phyloP scores from a whole-genome alignment of 2,888 invertebrate species.

The Orgyia antiqua region DNA sequence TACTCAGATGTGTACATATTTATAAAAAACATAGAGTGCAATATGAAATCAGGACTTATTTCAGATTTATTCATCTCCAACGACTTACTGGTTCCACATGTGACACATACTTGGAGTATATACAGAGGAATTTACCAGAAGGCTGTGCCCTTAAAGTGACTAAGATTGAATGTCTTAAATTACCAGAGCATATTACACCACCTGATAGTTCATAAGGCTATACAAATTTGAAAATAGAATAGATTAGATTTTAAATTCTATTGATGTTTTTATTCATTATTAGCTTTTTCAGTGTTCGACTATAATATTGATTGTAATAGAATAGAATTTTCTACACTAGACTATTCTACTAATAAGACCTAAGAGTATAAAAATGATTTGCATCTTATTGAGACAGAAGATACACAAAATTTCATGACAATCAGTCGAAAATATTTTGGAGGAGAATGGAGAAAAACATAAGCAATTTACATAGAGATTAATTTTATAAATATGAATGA shows the following conservation, averaged over 20 bases:
- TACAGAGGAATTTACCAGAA: constrained; percentile 97
- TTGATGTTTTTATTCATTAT: background rate
- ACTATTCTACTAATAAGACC: too few species aligned
- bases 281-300: background rate
- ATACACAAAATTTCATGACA: too few species aligned
- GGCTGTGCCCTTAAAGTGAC: constrained; percentile 96
- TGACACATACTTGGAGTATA: constrained; percentile 96
- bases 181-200: constrained; percentile 76
- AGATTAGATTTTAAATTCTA: too few species aligned
- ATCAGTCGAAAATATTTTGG: too few species aligned
- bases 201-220: constrained; percentile 44
- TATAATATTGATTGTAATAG: background rate
- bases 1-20: constrained; percentile 92
- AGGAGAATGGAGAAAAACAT: too few species aligned
- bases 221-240: constrained; percentile 26
- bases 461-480: too few species aligned
- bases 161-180: constrained; percentile 81
- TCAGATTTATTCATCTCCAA: constrained; percentile 88
- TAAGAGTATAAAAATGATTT: too few species aligned
- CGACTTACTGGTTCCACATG: constrained; percentile 96
- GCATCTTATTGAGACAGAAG: too few species aligned
- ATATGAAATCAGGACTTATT: constrained; percentile 97
- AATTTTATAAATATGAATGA: too few species aligned
- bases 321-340: too few species aligned
- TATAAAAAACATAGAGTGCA: constrained; percentile 96